Evolutionary conservation across 2,888 invertebrate species (phyloP), one percentile per base, ranked within the genome.

Genomic region (Clostera curtula): DNA sequence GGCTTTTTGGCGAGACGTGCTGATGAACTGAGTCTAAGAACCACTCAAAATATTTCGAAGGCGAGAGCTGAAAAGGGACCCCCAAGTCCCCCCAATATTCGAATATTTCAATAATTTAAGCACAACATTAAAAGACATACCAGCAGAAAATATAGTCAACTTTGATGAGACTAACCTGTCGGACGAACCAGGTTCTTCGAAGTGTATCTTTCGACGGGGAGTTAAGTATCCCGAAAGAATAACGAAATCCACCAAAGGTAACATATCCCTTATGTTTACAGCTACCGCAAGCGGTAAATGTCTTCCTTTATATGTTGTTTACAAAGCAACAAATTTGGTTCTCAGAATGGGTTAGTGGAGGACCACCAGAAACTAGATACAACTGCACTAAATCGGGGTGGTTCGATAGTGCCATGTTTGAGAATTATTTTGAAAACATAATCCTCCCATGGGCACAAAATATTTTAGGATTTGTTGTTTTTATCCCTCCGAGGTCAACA

Each of bases 171-270:
- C 43, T 5, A 43, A 40, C 21, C 12, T 40, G 4, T 25, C 27
- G n/a, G 38, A 49, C 23, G 31, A 42, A 26, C 40, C 37, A 12
- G 46, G 41, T 17, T 27, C 30, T 7, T 19, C 19, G 16, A 43
- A 43, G 31, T 35, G 27, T 11, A 32, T 46, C 11, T 34, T 33
- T 24, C 31, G 36, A 19, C 25, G 40, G 15, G 31, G 30, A 13
- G 26, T 37, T 12, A 43, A 43, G 18, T 42, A 42, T 27, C 48
- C 41, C 10, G 45, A 49, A 36, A 31, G 40, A 19, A 20, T 44
- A 18, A 13, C 35, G 5, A 36, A 44, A 27, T 20, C 26, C 16
- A 26, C 36, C 4, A 45, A 47, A 28, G 36, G 37, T 3, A 31
- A 24, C 24, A 39, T 36, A 5, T 45, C 43, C 7, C 30, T 45